Evolutionary conservation across 1,140 invertebrate genomes (phyloP), one percentile per base, ranked within the genome.

Genomic region (Galendromus occidentalis): DNA sequence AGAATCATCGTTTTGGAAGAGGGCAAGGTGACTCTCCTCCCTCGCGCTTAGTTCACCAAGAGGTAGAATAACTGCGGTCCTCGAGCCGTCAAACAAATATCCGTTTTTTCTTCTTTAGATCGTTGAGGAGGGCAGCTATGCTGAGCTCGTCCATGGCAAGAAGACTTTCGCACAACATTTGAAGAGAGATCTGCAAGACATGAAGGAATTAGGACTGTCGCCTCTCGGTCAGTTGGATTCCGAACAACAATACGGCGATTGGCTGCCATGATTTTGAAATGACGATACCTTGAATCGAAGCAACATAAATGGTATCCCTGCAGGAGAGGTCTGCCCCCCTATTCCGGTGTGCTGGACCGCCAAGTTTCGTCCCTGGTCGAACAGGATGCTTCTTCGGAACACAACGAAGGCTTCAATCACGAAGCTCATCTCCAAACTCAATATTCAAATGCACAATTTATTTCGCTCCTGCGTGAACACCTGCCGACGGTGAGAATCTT

Each of bases 401-500:
- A 59, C 33, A 59, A 59, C 33, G 51, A 59, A 59, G 51, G 51
- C 17, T 59, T 59, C 51, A 59, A 59, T 22, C 51, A 59, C 2
- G 51, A 59, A 25, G 51, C 51, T 18, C 51, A 59, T 33, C 51
- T 59, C 2, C 17, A 59, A 25, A 33, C 51, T 17, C 25, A 22
- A 25, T 59, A 59, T 59, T 29, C 25, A 20, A 17, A 59, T 59
- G 25, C 25, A 14, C 25, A 59, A 33, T 33, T 59, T 25, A 59
- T 59, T 33, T 59, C 51, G 2, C 20, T 59, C 17, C 51, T 59
- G 17, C 25, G 51, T 17, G 51, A 59, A 22, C 51, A 59, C 22
- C n/a, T 59, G 14, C 51, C 51, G 25, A 59, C 33, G 51, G 51
- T 59, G 9, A 59, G 51, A 4, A 39, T 39, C 33, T n/a, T n/a